phyloP scores from a whole-genome alignment of 2,113 vertebrate species.

The Scartelaos histophorus region DNA sequence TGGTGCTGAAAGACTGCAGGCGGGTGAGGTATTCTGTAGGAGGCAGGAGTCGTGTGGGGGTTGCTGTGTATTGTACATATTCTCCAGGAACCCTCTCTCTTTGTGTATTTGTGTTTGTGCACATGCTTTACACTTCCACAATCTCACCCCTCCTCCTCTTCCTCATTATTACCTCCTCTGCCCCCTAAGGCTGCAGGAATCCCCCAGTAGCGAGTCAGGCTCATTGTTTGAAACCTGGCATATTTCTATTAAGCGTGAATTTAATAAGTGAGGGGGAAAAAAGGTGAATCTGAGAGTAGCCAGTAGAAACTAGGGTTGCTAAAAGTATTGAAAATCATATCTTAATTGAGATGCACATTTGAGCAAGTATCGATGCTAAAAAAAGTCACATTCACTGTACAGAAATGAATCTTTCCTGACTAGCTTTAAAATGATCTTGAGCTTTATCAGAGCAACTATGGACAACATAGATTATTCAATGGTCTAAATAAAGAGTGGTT shows the following conservation, averaged over 20 bases:
- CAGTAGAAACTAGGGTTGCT: not conserved
- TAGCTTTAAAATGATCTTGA: too few relatives aligned
- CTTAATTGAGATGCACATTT: too few relatives aligned
- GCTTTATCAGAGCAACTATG: too few relatives aligned
- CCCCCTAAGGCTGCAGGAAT: constrained; percentile 33
- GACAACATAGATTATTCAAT: too few relatives aligned
- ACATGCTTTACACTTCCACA: constrained; percentile 40
- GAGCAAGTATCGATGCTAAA: too few relatives aligned
- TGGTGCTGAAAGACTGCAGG: constrained; percentile 68
- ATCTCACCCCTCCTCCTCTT: constrained; percentile 33
- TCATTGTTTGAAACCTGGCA: constrained; percentile 26
- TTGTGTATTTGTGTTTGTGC: constrained; percentile 44
- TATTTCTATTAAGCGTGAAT: constrained; percentile 35
- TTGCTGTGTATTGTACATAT: constrained; percentile 62
- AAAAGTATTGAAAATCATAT: too few relatives aligned
- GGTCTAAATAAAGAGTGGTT: too few relatives aligned
- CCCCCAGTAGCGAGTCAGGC: constrained; percentile 41
- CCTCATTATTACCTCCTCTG: constrained; percentile 49
- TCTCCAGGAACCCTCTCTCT: constrained; percentile 57
- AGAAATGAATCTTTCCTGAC: too few relatives aligned
- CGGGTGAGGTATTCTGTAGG: constrained; percentile 68
- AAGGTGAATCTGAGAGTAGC: constrained; percentile 9
- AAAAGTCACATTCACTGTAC: too few relatives aligned
- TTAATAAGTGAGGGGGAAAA: constrained; percentile 2
- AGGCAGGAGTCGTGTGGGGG: constrained; percentile 58